Percentiles rank a stretch among this genome's conserved stretches.
phyloP scores from a whole-genome alignment of 2,797 vertebrate genomes.

The Sitta carolinensis region DNA sequence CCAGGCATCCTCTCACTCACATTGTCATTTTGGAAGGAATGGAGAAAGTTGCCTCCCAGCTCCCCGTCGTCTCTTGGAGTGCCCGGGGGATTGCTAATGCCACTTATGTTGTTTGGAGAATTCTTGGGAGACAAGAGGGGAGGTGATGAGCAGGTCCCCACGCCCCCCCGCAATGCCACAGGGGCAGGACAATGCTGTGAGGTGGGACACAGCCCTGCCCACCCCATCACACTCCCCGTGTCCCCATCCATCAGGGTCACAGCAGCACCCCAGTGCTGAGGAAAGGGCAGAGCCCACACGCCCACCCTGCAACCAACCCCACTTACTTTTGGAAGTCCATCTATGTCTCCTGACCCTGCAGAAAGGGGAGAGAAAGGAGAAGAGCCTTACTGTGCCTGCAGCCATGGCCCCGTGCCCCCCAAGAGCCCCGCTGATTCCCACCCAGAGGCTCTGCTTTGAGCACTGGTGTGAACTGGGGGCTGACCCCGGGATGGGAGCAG shows the following conservation, averaged over 20 bases:
- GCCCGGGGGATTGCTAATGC: slow-evolving; percentile 98
- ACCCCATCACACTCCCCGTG: accelerated
- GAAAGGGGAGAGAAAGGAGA: not conserved
- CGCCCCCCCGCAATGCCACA: accelerated
- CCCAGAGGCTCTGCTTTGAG: not conserved
- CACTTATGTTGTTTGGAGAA: slow-evolving; percentile 99
- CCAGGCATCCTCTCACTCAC: slow-evolving; percentile 87
- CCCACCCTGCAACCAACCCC: not conserved
- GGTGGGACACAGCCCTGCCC: not conserved
- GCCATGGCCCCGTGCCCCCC: accelerated
- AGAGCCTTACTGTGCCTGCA: not conserved
- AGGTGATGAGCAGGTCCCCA: not conserved
- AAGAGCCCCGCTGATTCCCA: no score
- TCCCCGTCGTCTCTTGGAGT: slow-evolving; percentile 97
- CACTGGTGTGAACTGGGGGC: not conserved
- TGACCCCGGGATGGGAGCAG: not conserved
- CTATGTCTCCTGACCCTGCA: slow-evolving; percentile 95
- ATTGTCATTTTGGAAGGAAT: slow-evolving; percentile 99
- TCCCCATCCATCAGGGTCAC: not conserved
- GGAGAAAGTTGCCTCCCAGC: slow-evolving; percentile 97
- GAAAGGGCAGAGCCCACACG: not conserved
- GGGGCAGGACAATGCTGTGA: not conserved
- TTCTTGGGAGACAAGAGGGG: slow-evolving; percentile 77
- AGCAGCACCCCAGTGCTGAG: not conserved
- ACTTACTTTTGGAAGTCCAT: slow-evolving; percentile 98